Conservation (phyloP, 2,888 invertebrate species). For the Fragum whitleyi region DNA sequence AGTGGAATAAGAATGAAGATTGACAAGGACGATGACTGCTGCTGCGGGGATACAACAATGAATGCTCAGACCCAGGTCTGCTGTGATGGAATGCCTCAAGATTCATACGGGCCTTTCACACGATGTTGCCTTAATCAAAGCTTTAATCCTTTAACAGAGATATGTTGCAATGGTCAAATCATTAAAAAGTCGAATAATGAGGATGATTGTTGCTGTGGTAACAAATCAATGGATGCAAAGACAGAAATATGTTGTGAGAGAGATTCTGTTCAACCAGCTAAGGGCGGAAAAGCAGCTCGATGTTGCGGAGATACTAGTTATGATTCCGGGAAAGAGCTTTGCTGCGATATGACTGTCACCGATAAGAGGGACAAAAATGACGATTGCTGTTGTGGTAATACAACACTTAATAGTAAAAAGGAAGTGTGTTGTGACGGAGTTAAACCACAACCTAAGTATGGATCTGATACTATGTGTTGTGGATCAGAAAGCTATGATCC, state of each 20-base stretch:
- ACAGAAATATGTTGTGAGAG: constrained; percentile 50
- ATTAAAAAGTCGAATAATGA: constrained; percentile 26
- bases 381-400: constrained; percentile 47
- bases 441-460: constrained; percentile 30
- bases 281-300: constrained; percentile 19
- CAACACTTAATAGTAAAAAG: constrained; percentile 31
- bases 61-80: constrained; percentile 39
- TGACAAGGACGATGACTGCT: constrained; percentile 34
- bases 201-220: constrained; percentile 53
- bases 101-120: constrained; percentile 22
- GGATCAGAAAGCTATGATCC: constrained; percentile 38
- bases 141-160: constrained; percentile 35
- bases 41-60: constrained; percentile 40
- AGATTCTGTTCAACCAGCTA: constrained; percentile 11
- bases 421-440: constrained; percentile 49
- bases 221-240: constrained; percentile 33
- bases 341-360: constrained; percentile 38
- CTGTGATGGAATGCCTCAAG: constrained; percentile 42
- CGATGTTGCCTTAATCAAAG: constrained; percentile 39
- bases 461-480: constrained; percentile 43
- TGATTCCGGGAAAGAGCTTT: constrained; percentile 38
- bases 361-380: constrained; percentile 38
- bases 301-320: constrained; percentile 50
- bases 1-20: constrained; percentile 19
- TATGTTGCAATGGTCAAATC: constrained; percentile 47